Evolutionary conservation across 2,888 invertebrate genomes (phyloP), one percentile per base, ranked within the genome.

Genomic region (Lycaena phlaeas): DNA sequence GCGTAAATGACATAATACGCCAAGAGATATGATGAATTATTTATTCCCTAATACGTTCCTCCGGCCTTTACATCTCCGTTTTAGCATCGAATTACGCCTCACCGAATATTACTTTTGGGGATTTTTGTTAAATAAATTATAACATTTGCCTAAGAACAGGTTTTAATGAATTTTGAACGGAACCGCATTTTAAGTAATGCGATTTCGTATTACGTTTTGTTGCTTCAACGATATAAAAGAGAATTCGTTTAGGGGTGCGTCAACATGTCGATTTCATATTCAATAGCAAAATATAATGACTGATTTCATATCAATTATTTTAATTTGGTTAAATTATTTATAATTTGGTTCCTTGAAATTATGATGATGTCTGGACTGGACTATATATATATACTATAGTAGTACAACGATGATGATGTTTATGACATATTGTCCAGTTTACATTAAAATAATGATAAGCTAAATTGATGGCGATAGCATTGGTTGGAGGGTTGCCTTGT

Each of bases 71-170:
- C 62, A 59, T 65, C 57, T 60, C 54, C 59, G 55, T 56, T 64
- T 64, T 53, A 67, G 61, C 59, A 64, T 72, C 68, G 71, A 73
- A 74, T 53, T 70, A 75, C 71, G 75, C 78, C 61, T 75, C 72
- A 76, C 75, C 76, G 74, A 65, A 74, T 78, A 78, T 77, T 78
- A 74, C 81, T 75, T 81, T 78, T 63, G 64, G 64, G 74, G 74
- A 76, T 79, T 81, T 82, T 78, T 79, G 74, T 64, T 81, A 74
- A 79, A 84, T 82, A 79, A 81, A 77, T 81, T 71, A 84, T 82
- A 64, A 70, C 68, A 64, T 79, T 77, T 74, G 73, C 71, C 65
- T 77, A 74, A 75, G 77, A 73, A 72, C 66, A 68, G 59, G 68
- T 69, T 76, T 74, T 77, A 82, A 82, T 82, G 76, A 81, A 81